Percentiles rank a stretch among this genome's conserved stretches.
phyloP scores from a whole-genome alignment of 30 jellyfish, hydroid and myxozoan species.

The Mastigias papua region DNA sequence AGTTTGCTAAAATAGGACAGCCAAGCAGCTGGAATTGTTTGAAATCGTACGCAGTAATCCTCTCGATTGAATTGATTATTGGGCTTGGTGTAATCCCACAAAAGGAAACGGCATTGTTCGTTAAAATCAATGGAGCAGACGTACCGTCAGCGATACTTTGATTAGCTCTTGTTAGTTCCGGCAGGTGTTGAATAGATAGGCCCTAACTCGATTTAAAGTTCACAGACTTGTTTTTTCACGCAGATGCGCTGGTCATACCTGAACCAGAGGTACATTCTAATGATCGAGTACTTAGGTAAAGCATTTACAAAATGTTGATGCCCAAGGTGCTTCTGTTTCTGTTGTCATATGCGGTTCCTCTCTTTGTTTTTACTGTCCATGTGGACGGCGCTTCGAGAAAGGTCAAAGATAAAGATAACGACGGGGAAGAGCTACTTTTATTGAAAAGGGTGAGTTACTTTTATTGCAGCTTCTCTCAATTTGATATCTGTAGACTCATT shows the following conservation, averaged over 20 bases:
- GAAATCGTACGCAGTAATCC: background rate
- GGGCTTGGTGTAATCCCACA: background rate
- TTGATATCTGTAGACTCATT: no score
- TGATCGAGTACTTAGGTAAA: background rate
- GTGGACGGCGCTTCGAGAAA: constrained; percentile 1
- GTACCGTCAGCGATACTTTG: constrained; percentile 12
- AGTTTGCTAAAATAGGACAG: background rate
- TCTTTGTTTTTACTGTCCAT: background rate
- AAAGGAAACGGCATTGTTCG: constrained; percentile 12
- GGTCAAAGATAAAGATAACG: background rate
- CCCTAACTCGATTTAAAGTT: constrained; percentile 17
- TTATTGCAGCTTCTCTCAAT: background rate
- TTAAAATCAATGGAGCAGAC: constrained; percentile 11
- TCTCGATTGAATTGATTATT: constrained; percentile 22
- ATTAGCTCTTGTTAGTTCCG: background rate
- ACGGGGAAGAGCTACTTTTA: constrained; percentile 6
- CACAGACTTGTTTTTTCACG: background rate
- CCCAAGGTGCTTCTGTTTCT: background rate
- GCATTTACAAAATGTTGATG: background rate
- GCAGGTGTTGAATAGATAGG: constrained; percentile 52
- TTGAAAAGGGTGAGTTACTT: constrained; percentile 42
- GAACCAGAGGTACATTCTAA: background rate
- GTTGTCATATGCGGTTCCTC: background rate
- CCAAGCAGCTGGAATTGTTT: background rate
- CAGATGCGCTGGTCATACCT: background rate